Evolutionary conservation across 2,797 vertebrate genomes (phyloP), one percentile per base, ranked within the genome.

Genomic region (Enteromius fasciolatus): DNA sequence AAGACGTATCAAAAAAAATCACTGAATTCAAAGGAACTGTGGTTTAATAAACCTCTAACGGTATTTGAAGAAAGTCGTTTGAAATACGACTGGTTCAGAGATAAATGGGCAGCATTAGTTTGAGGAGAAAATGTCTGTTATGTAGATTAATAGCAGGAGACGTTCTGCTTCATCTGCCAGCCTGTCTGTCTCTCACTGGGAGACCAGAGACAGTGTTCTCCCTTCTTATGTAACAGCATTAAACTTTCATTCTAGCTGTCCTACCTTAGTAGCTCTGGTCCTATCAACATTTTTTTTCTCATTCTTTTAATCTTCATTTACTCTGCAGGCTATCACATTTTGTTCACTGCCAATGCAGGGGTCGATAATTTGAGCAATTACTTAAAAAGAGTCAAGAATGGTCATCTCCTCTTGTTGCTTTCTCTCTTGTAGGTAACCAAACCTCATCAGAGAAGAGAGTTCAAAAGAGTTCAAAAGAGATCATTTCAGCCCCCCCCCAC

Each of bases 131-230:
- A 44, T 46, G 25, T 46, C 48, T 66, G 61, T 54, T 73, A 46
- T 18, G 54, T n/a, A 80, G 48, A 82, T 76, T 76, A 76, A n/a
- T 54, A 64, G 36, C 33, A 76, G 36, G 63, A 82, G 61, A 36
- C 57, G 14, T 75, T 76, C 72, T 67, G 72, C 73, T 76, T 66
- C 33, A 52, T 75, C 70, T 82, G 70, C 89, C 87, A 86, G 83
- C 69, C 86, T 86, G 81, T 85, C 85, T 87, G 81, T 86, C 81
- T 87, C 89, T 91, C 85, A 84, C 81, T 80, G 76, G 81, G 81
- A 88, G 87, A 61, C 72, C 4, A 61, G 18, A 82, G 88, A 90
- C 93, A 86, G 76, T 54, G 82, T 91, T 90, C 41, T 87, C 86
- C 76, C 74, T 83, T 84, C 85, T 90, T 89, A 87, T 7, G 82